Evolutionary conservation across 2,888 invertebrate genomes (phyloP).

Genomic region (Ornithoptera alexandrae): DNA sequence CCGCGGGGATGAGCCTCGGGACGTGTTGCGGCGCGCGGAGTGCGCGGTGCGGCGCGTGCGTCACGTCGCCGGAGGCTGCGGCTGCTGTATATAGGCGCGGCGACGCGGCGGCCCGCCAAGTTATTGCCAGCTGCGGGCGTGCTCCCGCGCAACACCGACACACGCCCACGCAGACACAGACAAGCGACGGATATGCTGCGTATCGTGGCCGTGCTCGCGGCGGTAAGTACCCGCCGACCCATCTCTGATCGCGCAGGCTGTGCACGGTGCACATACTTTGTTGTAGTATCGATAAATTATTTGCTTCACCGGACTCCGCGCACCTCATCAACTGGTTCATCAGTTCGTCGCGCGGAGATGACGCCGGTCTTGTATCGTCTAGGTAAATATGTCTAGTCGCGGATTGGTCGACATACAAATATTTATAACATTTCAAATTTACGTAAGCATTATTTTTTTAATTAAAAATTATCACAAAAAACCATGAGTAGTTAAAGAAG

Average conservation of each 20-base stretch:
- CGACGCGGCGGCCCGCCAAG: slow-evolving; percentile 53
- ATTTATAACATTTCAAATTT: too few relatives aligned
- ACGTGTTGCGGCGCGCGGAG: slow-evolving; percentile 36
- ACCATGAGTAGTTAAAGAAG: too few relatives aligned
- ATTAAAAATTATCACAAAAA: too few relatives aligned
- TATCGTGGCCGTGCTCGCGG: slow-evolving; percentile 53
- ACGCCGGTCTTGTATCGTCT: too few relatives aligned
- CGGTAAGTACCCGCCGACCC: slow-evolving; percentile 49
- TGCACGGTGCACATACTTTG: neutral
- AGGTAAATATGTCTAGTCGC: too few relatives aligned
- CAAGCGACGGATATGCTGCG: slow-evolving; percentile 50
- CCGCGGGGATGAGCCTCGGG: slow-evolving; percentile 56
- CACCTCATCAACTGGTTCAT: too few relatives aligned
- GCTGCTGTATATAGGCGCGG: slow-evolving; percentile 68
- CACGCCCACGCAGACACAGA: neutral
- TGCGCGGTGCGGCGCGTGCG: slow-evolving; percentile 29
- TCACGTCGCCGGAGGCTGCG: slow-evolving; percentile 73
- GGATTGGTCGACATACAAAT: too few relatives aligned
- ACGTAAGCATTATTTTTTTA: too few relatives aligned
- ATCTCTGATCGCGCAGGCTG: neutral
- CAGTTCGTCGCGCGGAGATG: too few relatives aligned
- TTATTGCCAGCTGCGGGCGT: slow-evolving; percentile 51
- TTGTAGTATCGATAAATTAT: too few relatives aligned
- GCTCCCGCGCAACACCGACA: slow-evolving; percentile 46
- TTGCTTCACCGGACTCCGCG: too few relatives aligned